A percentile compares a stretch with the other conserved stretches of the same genome.
Evolutionary conservation across 2,113 vertebrate genomes (phyloP).

Genomic region (Percopsis transmontana): DNA sequence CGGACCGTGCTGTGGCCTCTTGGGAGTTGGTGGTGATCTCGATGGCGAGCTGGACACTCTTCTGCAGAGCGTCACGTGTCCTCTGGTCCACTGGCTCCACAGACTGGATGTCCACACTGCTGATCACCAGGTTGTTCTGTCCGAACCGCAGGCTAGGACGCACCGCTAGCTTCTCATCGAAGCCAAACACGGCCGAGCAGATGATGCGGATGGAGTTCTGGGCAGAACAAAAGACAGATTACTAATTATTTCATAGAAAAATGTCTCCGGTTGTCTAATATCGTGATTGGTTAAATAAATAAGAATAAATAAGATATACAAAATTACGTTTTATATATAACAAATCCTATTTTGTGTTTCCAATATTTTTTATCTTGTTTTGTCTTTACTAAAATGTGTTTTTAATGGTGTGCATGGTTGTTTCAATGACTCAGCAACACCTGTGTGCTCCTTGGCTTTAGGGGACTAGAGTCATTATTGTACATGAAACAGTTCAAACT

Average conservation of each 20-base stretch:
- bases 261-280: too few relatives aligned
- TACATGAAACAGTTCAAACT: too few relatives aligned
- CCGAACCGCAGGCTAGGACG: slow-evolving; percentile 74
- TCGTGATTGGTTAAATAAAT: too few relatives aligned
- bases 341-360: too few relatives aligned
- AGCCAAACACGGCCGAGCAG: slow-evolving; percentile 87
- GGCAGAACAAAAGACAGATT: neutral
- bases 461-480: neutral
- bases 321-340: too few relatives aligned
- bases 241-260: too few relatives aligned
- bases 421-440: neutral
- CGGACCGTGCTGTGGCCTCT: slow-evolving; percentile 84
- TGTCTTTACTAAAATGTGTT: too few relatives aligned
- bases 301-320: too few relatives aligned
- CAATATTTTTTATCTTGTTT: too few relatives aligned
- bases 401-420: too few relatives aligned
- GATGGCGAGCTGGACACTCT: slow-evolving; percentile 91
- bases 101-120: slow-evolving; percentile 90
- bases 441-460: neutral
- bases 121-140: slow-evolving; percentile 87
- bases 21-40: slow-evolving; percentile 96
- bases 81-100: slow-evolving; percentile 92
- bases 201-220: slow-evolving; percentile 91
- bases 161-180: slow-evolving; percentile 78
- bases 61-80: slow-evolving; percentile 86